Conservation (phyloP, 2,113 vertebrate genomes). For the Lamprologus sp. region DNA sequence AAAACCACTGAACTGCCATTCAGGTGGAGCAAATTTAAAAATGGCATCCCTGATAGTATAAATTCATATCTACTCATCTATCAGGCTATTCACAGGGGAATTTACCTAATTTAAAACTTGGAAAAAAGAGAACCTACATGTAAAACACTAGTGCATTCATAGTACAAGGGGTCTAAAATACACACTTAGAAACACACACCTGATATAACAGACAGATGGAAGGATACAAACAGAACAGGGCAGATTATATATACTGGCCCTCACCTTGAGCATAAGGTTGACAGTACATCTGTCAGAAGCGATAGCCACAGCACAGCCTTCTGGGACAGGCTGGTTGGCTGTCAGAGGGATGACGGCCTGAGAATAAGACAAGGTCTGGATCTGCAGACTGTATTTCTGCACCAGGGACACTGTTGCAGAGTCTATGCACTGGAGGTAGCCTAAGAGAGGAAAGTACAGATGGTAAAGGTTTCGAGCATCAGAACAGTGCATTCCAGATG, state of each 20-base stretch:
- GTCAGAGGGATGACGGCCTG: constrained; percentile 65
- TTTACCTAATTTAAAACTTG: background rate
- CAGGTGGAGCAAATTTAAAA: background rate
- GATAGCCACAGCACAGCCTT: constrained; percentile 84
- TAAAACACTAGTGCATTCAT: background rate
- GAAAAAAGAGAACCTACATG: background rate
- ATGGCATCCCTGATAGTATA: background rate
- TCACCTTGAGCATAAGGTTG: constrained; percentile 84
- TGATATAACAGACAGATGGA: background rate
- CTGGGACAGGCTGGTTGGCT: constrained; percentile 61
- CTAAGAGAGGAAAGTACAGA: constrained; percentile 41
- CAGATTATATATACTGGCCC: background rate
- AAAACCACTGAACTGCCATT: background rate
- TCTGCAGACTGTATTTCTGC: constrained; percentile 69
- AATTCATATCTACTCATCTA: background rate
- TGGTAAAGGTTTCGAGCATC: background rate
- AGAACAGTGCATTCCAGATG: background rate
- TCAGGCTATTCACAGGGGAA: background rate
- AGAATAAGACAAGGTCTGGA: constrained; percentile 80
- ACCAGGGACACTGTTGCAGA: constrained; percentile 60
- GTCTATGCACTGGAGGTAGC: constrained; percentile 82
- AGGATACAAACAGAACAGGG: background rate
- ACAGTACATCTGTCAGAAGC: constrained; percentile 85
- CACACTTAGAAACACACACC: background rate
- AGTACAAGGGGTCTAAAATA: background rate